These are phyloP conservation scores for Bungarus multicinctus DNA, from an alignment of 2,113 vertebrate genomes.

Conservation along the genomic window DNA sequence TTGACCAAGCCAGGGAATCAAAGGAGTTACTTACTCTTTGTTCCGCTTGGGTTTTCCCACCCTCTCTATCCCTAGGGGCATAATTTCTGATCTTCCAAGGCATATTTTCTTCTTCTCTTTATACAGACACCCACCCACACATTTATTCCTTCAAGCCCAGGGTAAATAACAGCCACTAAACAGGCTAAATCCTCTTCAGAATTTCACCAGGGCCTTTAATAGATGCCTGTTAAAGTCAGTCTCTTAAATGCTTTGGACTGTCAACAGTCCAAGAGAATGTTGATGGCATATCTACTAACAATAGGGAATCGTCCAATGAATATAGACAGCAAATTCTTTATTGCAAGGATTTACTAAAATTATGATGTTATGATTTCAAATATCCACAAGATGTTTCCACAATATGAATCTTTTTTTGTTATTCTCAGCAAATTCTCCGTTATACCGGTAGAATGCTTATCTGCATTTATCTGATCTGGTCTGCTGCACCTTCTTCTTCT, in stretches of 20 bases:
- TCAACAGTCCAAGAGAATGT: background rate
- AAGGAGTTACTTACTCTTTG: slow-evolving; percentile 1
- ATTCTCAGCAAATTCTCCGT: background rate
- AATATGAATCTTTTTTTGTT: background rate
- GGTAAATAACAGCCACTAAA: background rate
- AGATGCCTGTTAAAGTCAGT: background rate
- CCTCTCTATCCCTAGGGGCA: background rate
- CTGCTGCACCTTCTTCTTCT: background rate
- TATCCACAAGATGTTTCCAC: background rate
- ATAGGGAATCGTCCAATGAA: no score
- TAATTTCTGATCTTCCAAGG: background rate
- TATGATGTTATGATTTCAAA: background rate
- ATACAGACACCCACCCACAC: background rate
- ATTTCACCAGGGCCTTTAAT: background rate
- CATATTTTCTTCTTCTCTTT: background rate
- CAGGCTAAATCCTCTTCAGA: background rate
- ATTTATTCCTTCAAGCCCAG: background rate
- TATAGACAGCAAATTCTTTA: background rate
- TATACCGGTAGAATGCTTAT: no score
- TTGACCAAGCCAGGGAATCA: background rate
- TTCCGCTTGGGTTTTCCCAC: background rate
- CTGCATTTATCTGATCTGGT: background rate
- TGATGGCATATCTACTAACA: background rate
- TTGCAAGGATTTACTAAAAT: background rate
- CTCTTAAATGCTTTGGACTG: background rate